Evolutionary conservation across 2,797 vertebrate genomes (phyloP).

Genomic region (Onychomys torridus): DNA sequence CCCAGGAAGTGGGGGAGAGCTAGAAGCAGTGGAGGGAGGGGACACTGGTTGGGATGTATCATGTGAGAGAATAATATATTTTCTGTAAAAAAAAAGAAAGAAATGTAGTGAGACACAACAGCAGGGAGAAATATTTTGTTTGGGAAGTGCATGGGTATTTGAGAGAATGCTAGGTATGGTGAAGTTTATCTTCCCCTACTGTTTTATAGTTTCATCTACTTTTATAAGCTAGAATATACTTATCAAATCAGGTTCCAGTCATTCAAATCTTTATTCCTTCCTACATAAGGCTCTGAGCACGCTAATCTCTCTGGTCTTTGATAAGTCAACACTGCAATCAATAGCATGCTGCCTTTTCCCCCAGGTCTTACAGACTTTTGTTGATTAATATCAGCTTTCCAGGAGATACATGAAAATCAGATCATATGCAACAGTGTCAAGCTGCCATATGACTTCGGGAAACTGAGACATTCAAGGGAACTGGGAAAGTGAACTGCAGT

Average conservation of each 20-base stretch:
- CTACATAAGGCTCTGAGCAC: conserved; percentile 74
- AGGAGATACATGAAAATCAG: conserved; percentile 84
- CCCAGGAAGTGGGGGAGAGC: not conserved
- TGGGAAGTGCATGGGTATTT: not conserved
- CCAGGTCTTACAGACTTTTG: conserved; percentile 75
- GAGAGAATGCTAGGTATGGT: not conserved
- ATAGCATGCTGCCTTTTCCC: conserved; percentile 77
- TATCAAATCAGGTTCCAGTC: conserved; percentile 67
- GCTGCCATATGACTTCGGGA: conserved; percentile 83
- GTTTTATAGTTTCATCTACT: conserved; percentile 60
- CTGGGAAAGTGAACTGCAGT: conserved; percentile 85
- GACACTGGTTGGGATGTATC: too few species aligned
- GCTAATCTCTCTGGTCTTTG: conserved; percentile 80
- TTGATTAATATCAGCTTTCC: conserved; percentile 86
- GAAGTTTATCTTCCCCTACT: not conserved
- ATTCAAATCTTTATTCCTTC: conserved; percentile 61
- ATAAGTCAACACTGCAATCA: conserved; percentile 85
- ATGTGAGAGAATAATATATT: not conserved
- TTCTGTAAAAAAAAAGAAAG: not conserved
- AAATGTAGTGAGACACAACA: not conserved
- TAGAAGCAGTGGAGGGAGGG: too few species aligned
- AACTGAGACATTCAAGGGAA: conserved; percentile 83
- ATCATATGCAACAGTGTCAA: conserved; percentile 84
- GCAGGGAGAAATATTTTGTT: not conserved
- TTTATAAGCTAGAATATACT: conserved; percentile 63